A percentile compares a stretch with the other conserved stretches of the same genome.
Conservation (phyloP, 2,797 vertebrate species). For the Serranus cabrilla region DNA sequence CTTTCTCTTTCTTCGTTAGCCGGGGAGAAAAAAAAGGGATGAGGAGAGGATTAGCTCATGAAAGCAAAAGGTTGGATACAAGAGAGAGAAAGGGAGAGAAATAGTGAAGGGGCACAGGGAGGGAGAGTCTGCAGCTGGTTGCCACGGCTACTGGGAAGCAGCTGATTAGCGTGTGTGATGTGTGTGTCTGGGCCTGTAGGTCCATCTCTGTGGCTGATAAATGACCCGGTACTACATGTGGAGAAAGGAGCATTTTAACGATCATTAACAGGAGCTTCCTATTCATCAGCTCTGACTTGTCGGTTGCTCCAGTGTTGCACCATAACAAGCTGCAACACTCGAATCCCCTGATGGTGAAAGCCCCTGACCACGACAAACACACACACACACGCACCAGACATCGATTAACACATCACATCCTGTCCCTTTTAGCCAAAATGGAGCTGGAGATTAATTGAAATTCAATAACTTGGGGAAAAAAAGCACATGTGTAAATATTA, state of each 20-base stretch:
- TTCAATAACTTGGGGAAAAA: constrained; percentile 28
- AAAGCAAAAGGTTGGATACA: constrained; percentile 62
- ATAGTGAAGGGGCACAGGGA: constrained; percentile 27
- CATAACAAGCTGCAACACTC: constrained; percentile 72
- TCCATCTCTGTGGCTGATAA: constrained; percentile 65
- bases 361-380: constrained; percentile 39
- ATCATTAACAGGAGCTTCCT: constrained; percentile 71
- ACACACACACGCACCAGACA: constrained; percentile 1
- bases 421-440: constrained; percentile 26
- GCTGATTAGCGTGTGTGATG: constrained; percentile 69
- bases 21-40: constrained; percentile 22
- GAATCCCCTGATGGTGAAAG: constrained; percentile 55
- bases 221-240: constrained; percentile 62
- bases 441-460: constrained; percentile 32
- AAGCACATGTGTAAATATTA: constrained; percentile 1
- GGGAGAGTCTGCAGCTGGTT: constrained; percentile 55
- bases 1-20: constrained; percentile 59
- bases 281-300: constrained; percentile 71
- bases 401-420: constrained; percentile 33
- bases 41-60: constrained; percentile 67
- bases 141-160: constrained; percentile 63
- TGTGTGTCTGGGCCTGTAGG: constrained; percentile 60
- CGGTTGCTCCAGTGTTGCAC: constrained; percentile 76
- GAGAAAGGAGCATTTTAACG: constrained; percentile 68
- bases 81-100: constrained; percentile 24